Percentiles rank a stretch among this genome's conserved stretches.
Conservation (phyloP, 2,888 invertebrate genomes). For the Carterocephalus palaemon region DNA sequence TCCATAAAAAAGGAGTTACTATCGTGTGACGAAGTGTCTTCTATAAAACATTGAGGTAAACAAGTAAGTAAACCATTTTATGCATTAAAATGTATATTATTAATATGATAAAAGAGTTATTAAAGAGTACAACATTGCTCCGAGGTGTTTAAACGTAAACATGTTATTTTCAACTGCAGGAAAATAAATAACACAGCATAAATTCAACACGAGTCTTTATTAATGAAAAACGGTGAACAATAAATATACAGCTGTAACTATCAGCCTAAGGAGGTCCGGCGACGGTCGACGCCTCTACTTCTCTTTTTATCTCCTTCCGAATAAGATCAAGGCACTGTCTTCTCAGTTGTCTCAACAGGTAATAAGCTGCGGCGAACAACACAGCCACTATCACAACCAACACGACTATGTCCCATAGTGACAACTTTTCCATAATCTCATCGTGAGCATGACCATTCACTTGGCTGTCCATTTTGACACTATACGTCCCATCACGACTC, state of each 20-base stretch:
- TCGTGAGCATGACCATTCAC: slow-evolving; percentile 44
- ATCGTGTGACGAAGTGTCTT: no score
- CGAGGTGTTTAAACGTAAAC: slow-evolving; percentile 11
- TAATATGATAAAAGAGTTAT: slow-evolving; percentile 1
- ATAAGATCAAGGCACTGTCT: slow-evolving; percentile 39
- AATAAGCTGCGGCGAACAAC: slow-evolving; percentile 39
- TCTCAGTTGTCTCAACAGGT: slow-evolving; percentile 38
- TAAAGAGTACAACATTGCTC: slow-evolving; percentile 1
- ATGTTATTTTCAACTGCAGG: slow-evolving; percentile 10
- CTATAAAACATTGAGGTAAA: no score
- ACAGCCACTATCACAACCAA: slow-evolving; percentile 37
- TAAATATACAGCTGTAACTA: neutral
- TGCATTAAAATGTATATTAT: no score
- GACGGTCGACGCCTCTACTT: slow-evolving; percentile 32
- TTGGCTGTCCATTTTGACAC: slow-evolving; percentile 29
- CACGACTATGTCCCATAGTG: slow-evolving; percentile 42
- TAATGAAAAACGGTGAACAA: neutral
- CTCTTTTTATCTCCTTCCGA: slow-evolving; percentile 39
- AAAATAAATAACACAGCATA: slow-evolving; percentile 15
- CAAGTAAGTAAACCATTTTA: no score
- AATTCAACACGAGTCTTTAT: slow-evolving; percentile 9
- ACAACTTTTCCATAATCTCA: slow-evolving; percentile 45
- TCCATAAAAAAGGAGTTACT: no score
- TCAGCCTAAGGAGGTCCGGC: slow-evolving; percentile 18
- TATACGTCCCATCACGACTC: no score